Evolutionary conservation across 1,140 invertebrate species (phyloP).

Genomic region (Bilobella aurantiaca): DNA sequence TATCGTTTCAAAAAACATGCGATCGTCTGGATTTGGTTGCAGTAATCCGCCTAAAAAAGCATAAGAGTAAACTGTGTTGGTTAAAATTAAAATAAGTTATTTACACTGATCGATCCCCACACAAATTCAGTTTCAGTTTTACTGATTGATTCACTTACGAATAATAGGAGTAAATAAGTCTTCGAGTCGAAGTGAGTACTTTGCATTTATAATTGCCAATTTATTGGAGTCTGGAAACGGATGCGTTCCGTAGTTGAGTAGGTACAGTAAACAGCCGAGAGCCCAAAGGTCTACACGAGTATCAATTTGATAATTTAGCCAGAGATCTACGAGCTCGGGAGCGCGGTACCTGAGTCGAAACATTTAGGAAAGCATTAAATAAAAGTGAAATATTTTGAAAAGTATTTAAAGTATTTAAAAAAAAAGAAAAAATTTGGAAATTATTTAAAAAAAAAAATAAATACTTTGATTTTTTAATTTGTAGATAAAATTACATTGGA

Average conservation of each 20-base stretch:
- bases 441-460: neutral
- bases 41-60: slow-evolving; percentile 15
- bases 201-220: slow-evolving; percentile 89
- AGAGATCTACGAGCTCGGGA: slow-evolving; percentile 95
- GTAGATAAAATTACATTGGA: slow-evolving; percentile 57
- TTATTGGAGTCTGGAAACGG: slow-evolving; percentile 97
- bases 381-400: no score
- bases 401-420: no score
- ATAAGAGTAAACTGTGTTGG: neutral
- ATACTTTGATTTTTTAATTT: no score
- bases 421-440: no score
- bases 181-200: slow-evolving; percentile 39
- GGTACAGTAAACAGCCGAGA: slow-evolving; percentile 87
- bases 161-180: slow-evolving; percentile 15
- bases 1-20: slow-evolving; percentile 4
- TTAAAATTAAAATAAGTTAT: neutral
- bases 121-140: no score
- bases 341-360: slow-evolving; percentile 50
- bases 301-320: slow-evolving; percentile 89
- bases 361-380: no score
- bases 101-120: no score
- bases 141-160: neutral
- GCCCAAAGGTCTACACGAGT: slow-evolving; percentile 89
- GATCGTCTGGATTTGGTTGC: slow-evolving; percentile 13
- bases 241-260: slow-evolving; percentile 84